These are phyloP conservation scores for Dufourea novaeangliae DNA, from an alignment of 1,140 invertebrate species.

Conservation along the genomic window DNA sequence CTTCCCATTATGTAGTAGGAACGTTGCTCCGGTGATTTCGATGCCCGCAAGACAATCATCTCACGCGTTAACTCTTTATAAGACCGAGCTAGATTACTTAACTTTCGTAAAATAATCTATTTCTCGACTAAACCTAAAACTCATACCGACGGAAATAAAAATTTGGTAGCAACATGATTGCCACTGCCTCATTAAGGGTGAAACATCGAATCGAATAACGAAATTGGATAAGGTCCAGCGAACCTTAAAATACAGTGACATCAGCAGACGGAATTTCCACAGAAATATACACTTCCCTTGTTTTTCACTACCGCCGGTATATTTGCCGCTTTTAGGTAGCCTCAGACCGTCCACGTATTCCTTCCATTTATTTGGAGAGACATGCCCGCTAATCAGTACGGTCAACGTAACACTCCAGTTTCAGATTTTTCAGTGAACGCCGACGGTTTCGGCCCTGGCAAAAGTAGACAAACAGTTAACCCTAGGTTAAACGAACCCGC, in stretches of 20 bases:
- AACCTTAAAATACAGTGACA: no score
- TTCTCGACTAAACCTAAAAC: no score
- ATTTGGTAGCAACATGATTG: no score
- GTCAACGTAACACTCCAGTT: conserved; percentile 37
- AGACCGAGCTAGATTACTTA: no score
- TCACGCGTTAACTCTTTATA: no score
- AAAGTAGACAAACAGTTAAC: conserved; percentile 23
- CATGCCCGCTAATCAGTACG: neutral
- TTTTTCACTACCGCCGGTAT: neutral
- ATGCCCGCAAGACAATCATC: no score
- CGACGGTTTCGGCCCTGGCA: neutral
- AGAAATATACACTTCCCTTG: neutral
- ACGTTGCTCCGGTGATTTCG: no score
- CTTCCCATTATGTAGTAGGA: neutral
- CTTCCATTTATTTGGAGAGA: conserved; percentile 15
- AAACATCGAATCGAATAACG: no score
- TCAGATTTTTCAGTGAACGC: conserved; percentile 6
- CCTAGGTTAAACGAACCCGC: neutral
- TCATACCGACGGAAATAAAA: no score
- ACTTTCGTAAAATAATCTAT: no score
- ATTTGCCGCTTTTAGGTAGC: conserved; percentile 27
- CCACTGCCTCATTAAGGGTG: no score
- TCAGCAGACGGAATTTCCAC: conserved; percentile 7
- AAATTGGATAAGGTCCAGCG: no score
- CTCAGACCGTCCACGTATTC: neutral